phyloP scores from a whole-genome alignment of 2,113 vertebrate species.

The Xyliphius kryptos region DNA sequence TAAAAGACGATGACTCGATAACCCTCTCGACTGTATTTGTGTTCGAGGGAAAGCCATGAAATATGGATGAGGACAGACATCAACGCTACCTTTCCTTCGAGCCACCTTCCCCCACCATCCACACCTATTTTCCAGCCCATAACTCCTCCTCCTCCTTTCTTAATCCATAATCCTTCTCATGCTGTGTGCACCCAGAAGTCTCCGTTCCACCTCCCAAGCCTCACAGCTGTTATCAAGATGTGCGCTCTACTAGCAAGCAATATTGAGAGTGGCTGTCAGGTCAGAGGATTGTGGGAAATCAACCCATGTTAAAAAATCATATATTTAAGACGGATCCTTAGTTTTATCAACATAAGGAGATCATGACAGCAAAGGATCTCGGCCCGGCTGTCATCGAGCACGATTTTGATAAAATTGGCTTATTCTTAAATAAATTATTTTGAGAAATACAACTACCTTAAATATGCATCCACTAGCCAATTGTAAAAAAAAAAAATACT shows the following conservation, averaged over 20 bases:
- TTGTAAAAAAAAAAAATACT: too few species aligned
- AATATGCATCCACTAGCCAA: too few species aligned
- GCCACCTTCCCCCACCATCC: slow-evolving; percentile 30
- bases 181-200: slow-evolving; percentile 38
- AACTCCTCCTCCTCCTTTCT: slow-evolving; percentile 9
- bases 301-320: too few species aligned
- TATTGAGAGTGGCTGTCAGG: slow-evolving; percentile 29
- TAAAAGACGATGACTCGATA: slow-evolving; percentile 63
- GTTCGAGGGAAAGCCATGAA: slow-evolving; percentile 61
- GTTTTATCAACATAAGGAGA: too few species aligned
- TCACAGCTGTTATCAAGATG: slow-evolving; percentile 3
- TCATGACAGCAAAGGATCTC: too few species aligned
- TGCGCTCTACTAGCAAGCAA: slow-evolving; percentile 50
- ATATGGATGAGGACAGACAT: slow-evolving; percentile 70
- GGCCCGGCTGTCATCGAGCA: too few species aligned
- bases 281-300: too few species aligned
- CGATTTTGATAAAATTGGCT: too few species aligned
- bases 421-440: too few species aligned
- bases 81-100: slow-evolving; percentile 55
- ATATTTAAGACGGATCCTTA: too few species aligned
- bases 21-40: slow-evolving; percentile 51
- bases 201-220: slow-evolving; percentile 16
- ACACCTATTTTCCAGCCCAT: slow-evolving; percentile 21
- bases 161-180: slow-evolving; percentile 13
- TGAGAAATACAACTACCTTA: too few species aligned